A percentile compares a stretch with the other conserved stretches of the same genome.
phyloP scores from a whole-genome alignment of 1,140 invertebrate species.

The Thereuonema tuberculata region DNA sequence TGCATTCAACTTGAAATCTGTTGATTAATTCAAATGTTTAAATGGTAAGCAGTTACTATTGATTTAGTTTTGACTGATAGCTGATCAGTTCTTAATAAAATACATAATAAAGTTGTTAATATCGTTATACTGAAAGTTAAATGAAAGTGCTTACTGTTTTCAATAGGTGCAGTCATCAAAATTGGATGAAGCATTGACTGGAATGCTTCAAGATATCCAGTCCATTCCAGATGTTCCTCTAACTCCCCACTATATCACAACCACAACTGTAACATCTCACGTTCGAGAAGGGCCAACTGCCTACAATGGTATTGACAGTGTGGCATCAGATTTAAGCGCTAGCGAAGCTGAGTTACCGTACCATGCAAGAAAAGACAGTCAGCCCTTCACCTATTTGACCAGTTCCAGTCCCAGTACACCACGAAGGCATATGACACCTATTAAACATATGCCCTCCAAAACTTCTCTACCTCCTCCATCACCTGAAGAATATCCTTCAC shows the following conservation, averaged over 20 bases:
- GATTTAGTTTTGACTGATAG: too few species aligned
- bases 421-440: conserved; percentile 28
- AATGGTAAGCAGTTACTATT: too few species aligned
- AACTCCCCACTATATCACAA: conserved; percentile 13
- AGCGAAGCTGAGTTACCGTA: conserved; percentile 44
- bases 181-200: conserved; percentile 56
- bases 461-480: not conserved
- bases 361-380: conserved; percentile 61
- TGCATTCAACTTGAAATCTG: too few species aligned
- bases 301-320: too few species aligned
- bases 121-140: too few species aligned
- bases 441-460: conserved; percentile 35
- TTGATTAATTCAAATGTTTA: too few species aligned
- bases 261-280: conserved; percentile 5
- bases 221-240: conserved; percentile 48
- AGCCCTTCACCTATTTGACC: conserved; percentile 56
- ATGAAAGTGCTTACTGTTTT: too few species aligned
- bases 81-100: too few species aligned
- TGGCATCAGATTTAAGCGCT: conserved; percentile 14
- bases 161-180: conserved; percentile 30
- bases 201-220: conserved; percentile 68
- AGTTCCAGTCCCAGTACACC: conserved; percentile 18
- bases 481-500: too few species aligned
- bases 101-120: too few species aligned
- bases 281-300: not conserved